phyloP scores from a whole-genome alignment of 1,140 invertebrate species.

The Halesus radiatus region DNA sequence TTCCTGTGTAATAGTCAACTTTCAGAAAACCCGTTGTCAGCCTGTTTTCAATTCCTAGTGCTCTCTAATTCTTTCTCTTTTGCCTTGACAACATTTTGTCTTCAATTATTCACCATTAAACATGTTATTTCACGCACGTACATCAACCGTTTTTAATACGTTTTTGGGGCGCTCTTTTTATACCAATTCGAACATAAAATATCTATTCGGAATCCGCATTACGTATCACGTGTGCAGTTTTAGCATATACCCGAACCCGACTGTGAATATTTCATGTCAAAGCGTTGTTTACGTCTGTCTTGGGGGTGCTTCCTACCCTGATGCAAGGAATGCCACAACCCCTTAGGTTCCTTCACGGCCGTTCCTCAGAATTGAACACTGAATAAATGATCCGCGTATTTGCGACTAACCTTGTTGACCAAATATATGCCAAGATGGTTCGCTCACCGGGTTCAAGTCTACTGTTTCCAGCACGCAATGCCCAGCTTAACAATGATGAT shows the following conservation, averaged over 20 bases:
- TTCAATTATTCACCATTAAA: too few relatives aligned
- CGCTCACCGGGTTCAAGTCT: background rate
- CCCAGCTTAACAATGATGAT: background rate
- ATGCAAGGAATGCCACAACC: background rate
- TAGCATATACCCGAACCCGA: constrained; percentile 21
- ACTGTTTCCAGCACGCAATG: background rate
- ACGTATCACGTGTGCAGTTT: constrained; percentile 30
- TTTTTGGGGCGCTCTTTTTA: too few relatives aligned
- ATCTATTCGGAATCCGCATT: background rate
- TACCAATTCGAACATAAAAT: too few relatives aligned
- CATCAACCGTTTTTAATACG: too few relatives aligned
- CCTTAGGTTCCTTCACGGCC: constrained; percentile 18
- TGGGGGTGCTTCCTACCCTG: constrained; percentile 12
- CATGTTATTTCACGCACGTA: too few relatives aligned
- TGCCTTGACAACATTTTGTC: too few relatives aligned
- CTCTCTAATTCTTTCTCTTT: too few relatives aligned
- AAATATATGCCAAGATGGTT: background rate
- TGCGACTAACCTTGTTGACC: constrained; percentile 28
- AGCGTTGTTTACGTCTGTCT: constrained; percentile 53
- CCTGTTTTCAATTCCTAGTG: too few relatives aligned
- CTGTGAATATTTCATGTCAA: constrained; percentile 51
- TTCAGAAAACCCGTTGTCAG: too few relatives aligned
- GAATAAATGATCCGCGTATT: constrained; percentile 50
- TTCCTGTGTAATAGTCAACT: too few relatives aligned
- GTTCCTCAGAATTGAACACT: constrained; percentile 48